Evolutionary conservation across 2,113 vertebrate species (phyloP).

Genomic region (Lepus europaeus): DNA sequence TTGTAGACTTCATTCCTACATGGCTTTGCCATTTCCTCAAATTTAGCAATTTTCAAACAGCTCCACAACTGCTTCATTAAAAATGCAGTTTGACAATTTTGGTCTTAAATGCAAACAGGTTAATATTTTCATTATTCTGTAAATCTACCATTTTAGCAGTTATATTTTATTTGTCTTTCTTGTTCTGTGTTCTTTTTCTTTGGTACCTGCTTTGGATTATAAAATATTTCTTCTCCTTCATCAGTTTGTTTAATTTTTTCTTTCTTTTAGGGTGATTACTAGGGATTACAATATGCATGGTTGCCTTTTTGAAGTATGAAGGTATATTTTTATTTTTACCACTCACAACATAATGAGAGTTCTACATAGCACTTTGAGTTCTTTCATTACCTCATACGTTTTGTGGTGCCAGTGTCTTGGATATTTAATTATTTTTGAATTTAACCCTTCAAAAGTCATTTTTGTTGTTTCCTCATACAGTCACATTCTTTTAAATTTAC

Average conservation of each 20-base stretch:
- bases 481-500: background rate
- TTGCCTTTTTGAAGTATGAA: background rate
- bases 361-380: background rate
- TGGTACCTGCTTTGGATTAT: background rate
- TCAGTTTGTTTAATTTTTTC: background rate
- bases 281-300: background rate
- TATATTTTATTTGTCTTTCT: background rate
- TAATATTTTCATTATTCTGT: background rate
- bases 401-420: background rate
- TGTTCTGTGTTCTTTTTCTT: background rate
- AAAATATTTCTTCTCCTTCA: background rate
- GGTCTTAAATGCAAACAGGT: background rate
- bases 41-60: background rate
- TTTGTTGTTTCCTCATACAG: background rate
- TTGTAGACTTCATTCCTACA: background rate
- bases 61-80: background rate
- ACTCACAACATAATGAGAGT: background rate
- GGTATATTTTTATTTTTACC: background rate
- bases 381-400: background rate
- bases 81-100: background rate
- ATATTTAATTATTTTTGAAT: background rate
- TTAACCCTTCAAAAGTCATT: background rate
- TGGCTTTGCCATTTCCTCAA: background rate
- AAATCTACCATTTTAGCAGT: background rate
- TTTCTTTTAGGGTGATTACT: background rate